A percentile compares a stretch with the other conserved stretches of the same genome.
These are phyloP conservation scores for Heliconius melpomene DNA, from an alignment of 1,140 invertebrate species.

Conservation along the genomic window DNA sequence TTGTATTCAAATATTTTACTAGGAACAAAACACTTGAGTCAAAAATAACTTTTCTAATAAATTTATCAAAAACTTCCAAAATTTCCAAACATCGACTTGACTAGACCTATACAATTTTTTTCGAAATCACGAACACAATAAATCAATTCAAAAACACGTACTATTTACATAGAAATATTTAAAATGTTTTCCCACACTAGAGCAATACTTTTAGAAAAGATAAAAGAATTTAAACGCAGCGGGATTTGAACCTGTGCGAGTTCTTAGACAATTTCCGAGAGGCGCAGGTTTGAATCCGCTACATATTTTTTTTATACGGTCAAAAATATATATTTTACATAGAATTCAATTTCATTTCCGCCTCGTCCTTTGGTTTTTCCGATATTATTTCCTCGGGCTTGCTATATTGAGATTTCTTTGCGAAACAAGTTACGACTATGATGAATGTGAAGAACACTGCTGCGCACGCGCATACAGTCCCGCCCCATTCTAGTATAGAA, in stretches of 20 bases:
- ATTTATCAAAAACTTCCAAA: neutral
- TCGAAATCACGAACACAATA: no score
- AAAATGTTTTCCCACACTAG: no score
- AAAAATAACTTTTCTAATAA: neutral
- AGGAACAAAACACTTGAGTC: neutral
- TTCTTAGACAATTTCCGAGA: no score
- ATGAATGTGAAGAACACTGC: conserved; percentile 55
- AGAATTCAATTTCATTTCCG: conserved; percentile 65
- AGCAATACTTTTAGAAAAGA: no score
- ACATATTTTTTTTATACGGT: neutral
- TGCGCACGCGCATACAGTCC: conserved; percentile 57
- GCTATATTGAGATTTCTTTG: conserved; percentile 47
- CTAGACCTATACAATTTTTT: conserved; percentile 4
- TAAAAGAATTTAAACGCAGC: no score
- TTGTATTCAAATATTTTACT: neutral
- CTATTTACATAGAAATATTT: no score
- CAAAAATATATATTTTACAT: neutral
- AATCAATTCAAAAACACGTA: no score
- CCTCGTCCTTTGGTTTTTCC: conserved; percentile 64
- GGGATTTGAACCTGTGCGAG: no score
- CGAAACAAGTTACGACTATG: conserved; percentile 54
- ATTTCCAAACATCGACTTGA: neutral
- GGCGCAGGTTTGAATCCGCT: no score
- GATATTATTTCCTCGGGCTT: conserved; percentile 46
- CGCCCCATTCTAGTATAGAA: conserved; percentile 67